Conservation (phyloP, 2,113 vertebrate species). For the Clinocottus analis region DNA sequence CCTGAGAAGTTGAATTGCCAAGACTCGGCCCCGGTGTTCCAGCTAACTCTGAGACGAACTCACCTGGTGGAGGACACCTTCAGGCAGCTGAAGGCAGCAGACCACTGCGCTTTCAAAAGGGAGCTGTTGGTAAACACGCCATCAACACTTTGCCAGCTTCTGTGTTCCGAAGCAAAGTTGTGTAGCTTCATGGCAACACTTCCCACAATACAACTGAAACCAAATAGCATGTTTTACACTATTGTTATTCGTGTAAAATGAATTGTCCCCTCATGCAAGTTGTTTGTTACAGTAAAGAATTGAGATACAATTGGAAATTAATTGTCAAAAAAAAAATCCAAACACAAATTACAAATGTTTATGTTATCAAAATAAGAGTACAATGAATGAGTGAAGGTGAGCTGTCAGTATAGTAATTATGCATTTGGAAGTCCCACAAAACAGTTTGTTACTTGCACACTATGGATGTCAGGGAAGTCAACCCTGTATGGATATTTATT, state of each 20-base stretch:
- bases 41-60: constrained; percentile 67
- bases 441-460: neutral
- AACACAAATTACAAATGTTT: neutral
- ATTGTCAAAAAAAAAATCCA: neutral
- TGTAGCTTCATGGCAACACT: neutral
- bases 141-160: neutral
- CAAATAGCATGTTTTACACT: neutral
- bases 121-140: constrained; percentile 69
- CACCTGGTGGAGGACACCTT: constrained; percentile 77
- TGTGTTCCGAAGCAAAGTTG: neutral
- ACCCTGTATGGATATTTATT: neutral
- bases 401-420: neutral
- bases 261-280: neutral
- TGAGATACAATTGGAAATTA: neutral
- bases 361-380: neutral
- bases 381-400: neutral
- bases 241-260: neutral
- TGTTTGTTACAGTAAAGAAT: neutral
- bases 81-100: constrained; percentile 67
- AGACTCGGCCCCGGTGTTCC: constrained; percentile 42
- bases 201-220: neutral
- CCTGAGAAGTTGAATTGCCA: rapidly evolving
- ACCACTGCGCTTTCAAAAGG: constrained; percentile 59
- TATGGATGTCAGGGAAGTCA: neutral
- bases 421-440: neutral